Conservation (phyloP, 2,888 invertebrate genomes). For the Dynastes maya region DNA sequence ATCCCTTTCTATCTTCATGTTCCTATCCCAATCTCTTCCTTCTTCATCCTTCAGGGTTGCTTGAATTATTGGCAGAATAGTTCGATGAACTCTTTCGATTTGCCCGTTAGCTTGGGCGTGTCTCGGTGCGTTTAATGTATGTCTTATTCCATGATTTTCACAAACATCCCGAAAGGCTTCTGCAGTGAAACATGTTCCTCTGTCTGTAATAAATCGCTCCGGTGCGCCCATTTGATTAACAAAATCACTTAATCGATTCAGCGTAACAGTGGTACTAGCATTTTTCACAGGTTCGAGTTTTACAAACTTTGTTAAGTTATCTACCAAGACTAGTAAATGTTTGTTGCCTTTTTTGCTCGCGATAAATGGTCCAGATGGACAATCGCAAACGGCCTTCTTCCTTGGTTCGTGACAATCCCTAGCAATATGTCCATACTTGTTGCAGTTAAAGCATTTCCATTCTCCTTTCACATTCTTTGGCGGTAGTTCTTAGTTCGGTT, state of each 20-base stretch:
- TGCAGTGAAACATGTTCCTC: too few species aligned
- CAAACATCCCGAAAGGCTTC: too few species aligned
- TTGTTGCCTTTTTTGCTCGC: constrained; percentile 38
- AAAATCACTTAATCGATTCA: constrained; percentile 25
- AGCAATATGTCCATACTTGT: too few species aligned
- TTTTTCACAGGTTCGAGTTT: constrained; percentile 40
- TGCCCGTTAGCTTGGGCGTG: too few species aligned
- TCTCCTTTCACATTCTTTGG: too few species aligned
- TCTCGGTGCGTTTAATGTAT: too few species aligned
- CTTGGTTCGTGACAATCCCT: too few species aligned
- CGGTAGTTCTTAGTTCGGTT: too few species aligned
- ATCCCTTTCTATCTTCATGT: constrained; percentile 51
- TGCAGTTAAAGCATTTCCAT: too few species aligned
- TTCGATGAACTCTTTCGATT: too few species aligned
- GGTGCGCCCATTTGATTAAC: constrained; percentile 51
- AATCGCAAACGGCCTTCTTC: constrained; percentile 38
- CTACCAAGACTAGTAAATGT: constrained; percentile 46
- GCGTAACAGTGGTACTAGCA: neutral
- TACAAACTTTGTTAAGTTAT: constrained; percentile 48
- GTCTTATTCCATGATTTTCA: too few species aligned
- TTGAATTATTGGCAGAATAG: too few species aligned
- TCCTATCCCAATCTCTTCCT: neutral
- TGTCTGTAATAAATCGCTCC: constrained; percentile 6
- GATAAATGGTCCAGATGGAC: constrained; percentile 50
- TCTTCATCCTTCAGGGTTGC: constrained; percentile 40